Conservation (phyloP, 1,140 invertebrate species). For the Bombus breviceps region DNA sequence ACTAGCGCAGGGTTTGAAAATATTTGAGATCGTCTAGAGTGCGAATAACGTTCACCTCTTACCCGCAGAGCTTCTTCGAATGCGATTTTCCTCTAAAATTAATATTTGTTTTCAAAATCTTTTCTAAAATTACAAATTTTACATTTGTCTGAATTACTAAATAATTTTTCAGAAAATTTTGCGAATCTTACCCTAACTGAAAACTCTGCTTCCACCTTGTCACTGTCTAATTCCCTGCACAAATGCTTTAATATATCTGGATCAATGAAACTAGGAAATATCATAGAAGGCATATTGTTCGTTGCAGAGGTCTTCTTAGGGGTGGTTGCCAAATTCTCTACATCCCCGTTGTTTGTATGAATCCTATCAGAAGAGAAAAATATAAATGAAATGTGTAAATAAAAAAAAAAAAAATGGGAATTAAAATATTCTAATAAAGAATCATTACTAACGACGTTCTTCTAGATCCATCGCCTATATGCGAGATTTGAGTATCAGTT, state of each 20-base stretch:
- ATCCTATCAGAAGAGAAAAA: conserved; percentile 29
- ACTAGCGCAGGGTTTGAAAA: conserved; percentile 79
- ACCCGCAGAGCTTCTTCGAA: conserved; percentile 86
- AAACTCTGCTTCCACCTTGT: conserved; percentile 88
- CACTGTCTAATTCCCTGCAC: conserved; percentile 86
- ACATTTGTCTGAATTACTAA: neutral
- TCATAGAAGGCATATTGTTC: conserved; percentile 28
- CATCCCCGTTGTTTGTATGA: conserved; percentile 25
- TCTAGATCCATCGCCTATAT: conserved; percentile 72
- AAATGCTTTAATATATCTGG: conserved; percentile 86
- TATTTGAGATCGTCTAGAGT: conserved; percentile 66
- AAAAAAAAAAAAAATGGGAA: neutral
- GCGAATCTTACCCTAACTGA: conserved; percentile 83
- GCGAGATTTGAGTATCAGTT: conserved; percentile 78
- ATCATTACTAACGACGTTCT: conserved; percentile 71
- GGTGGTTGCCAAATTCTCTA: conserved; percentile 12
- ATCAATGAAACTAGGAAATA: conserved; percentile 83
- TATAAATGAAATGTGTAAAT: neutral
- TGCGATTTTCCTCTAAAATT: conserved; percentile 83
- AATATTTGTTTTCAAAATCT: neutral
- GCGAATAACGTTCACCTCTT: conserved; percentile 72
- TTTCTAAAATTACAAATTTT: neutral
- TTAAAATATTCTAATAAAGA: neutral
- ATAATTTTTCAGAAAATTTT: neutral
- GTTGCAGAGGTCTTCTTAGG: conserved; percentile 65